Base-by-base conservation (phyloP, 2,113 vertebrate genomes). In the Arvicanthis niloticus region DNA sequence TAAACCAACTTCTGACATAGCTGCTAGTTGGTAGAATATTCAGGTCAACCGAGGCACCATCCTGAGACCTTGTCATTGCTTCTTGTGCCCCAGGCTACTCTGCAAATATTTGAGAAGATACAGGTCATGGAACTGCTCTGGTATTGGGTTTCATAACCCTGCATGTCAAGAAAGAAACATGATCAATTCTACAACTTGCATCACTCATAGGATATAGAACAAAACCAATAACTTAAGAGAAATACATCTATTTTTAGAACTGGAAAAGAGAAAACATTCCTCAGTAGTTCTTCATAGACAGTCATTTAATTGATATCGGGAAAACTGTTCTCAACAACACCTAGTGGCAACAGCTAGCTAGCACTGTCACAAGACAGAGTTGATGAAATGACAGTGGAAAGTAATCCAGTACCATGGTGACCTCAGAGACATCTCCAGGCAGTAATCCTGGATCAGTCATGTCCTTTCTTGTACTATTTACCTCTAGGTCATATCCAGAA, bases 191-290 rank as follows among this genome's bases (percentile, higher is more conserved):
- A 76, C 3, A 72, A 88, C 17, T 84, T n/a, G 68, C 53, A 73
- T 37, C 19, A 40, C 37, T 86, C 68, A 48, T 9, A 87, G 12
- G 82, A 45, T 75, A 51, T 34, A 91, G 77, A 85, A 45, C 13
- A 68, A 94, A 96, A 8, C 26, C 68, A 68, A 60, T 91, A 62
- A 88, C 48, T 90, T 58, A 58, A 2, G 72, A 95, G 85, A 91
- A 97, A 87, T 37, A 75, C 37, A 80, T 81, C 72, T 92, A 75
- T 42, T 80, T 29, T 88, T 93, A 67, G 40, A 93, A 58, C 2
- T 9, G 58, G 5, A 77, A 80, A 68, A 84, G 51, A 78, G 76
- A 88, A 82, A 93, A 58, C 65, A 73, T 24, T 88, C 34, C 56
- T 81, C 19, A 91, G 4, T 67, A 73, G 13, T 91, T 91, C 24